Evolutionary conservation across 1,140 invertebrate genomes (phyloP).

Genomic region (Zaprionus capensis): DNA sequence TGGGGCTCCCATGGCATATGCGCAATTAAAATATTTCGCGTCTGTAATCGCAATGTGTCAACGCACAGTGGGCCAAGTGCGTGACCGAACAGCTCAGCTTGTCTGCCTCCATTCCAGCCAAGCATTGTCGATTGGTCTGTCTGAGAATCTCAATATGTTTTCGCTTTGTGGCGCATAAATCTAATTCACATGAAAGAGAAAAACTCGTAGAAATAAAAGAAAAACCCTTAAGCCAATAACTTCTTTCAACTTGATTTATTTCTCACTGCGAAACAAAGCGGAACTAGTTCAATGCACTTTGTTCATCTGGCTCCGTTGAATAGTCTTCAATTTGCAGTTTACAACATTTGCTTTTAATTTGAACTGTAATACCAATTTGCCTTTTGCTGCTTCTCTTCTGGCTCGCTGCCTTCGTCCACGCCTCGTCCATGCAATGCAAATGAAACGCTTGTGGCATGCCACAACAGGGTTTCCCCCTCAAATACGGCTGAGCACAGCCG

Average conservation of each 20-base stretch:
- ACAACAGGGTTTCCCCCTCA: slow-evolving; percentile 14
- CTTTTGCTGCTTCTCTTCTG: background rate
- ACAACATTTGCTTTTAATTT: slow-evolving; percentile 65
- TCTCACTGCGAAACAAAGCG: background rate
- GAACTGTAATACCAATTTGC: slow-evolving; percentile 42
- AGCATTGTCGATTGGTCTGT: slow-evolving; percentile 60
- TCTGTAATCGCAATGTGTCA: slow-evolving; percentile 28
- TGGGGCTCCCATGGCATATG: slow-evolving; percentile 56
- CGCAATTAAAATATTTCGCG: slow-evolving; percentile 70
- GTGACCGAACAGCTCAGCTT: background rate
- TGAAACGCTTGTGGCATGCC: slow-evolving; percentile 62
- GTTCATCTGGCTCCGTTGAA: background rate
- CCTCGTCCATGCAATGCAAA: slow-evolving; percentile 48
- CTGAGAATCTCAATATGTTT: slow-evolving; percentile 76
- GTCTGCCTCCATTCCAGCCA: background rate
- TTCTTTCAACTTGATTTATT: slow-evolving; percentile 35
- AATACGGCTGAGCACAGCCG: slow-evolving; percentile 38
- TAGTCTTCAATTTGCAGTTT: slow-evolving; percentile 13
- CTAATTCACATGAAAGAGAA: slow-evolving; percentile 33
- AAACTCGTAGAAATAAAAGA: slow-evolving; percentile 1
- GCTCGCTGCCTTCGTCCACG: background rate
- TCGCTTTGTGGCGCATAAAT: slow-evolving; percentile 58
- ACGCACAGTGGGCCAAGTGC: background rate
- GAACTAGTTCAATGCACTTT: slow-evolving; percentile 29
- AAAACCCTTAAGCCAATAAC: slow-evolving; percentile 53